Base-by-base conservation (phyloP, 1,140 invertebrate genomes). In the Cylas formicarius region DNA sequence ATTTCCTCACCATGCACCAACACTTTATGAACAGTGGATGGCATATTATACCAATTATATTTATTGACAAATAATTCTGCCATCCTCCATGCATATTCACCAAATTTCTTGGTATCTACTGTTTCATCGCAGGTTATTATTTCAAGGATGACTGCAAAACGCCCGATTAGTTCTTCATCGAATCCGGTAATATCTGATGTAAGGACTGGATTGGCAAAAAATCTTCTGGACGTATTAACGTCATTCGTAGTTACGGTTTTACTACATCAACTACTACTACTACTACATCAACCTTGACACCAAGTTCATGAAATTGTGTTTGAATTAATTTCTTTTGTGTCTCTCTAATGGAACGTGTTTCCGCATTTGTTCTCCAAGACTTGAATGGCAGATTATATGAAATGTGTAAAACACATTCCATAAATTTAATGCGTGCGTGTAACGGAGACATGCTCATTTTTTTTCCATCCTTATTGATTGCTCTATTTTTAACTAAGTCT, bases 31-130 rank as follows among this genome's bases (percentile, higher is more conserved):
- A 66, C 39, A 5, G 51, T 58, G 10, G 57, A 33, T 9, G 61
- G 50, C 57, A 65, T 63, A 8, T 53, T 52, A 34, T 60, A 56
- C 65, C 62, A 66, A 9, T 26, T 10, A 37, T 66, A 61, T n/a
- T 57, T 28, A 9, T 55, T 6, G 2, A 62, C 50, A 29, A 54
- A 61, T 3, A 57, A 9, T 35, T 46, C 22, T 8, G 52, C 43
- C 11, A 44, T 53, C 21, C 31, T 26, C 5, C 16, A n/a, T 4
- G 31, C 9, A 37, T 44, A 45, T 23, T 28, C 3, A 3, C 20
- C 29, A 37, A 53, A 53, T 24, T 19, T 20, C 4, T 26, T 21
- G 9, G 14, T 7, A 14, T 44, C 13, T 4, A 45, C 24, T 14
- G 16, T 4, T 28, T 4, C 37, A 2, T 28, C 24, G 20, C 40